Base-by-base conservation (phyloP, 2,888 invertebrate species). In the Emmelina monodactyla region DNA sequence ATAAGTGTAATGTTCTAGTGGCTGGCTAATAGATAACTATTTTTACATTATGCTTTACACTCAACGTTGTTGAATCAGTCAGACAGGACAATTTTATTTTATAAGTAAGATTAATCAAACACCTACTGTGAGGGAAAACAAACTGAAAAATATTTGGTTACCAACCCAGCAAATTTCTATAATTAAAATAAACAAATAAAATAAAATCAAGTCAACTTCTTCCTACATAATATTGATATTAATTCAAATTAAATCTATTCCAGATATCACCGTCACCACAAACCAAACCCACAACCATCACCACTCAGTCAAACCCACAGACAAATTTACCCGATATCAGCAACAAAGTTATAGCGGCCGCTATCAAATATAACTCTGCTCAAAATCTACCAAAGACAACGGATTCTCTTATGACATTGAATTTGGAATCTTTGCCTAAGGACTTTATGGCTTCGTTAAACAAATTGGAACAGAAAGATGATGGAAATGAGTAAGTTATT, bases 391-490 rank as follows among this genome's bases (percentile, higher is more conserved):
- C 37, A 38, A 22, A 16, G 36, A 32, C n/a, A 14, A 15, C 11
- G 11, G 25, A 10, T 16, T 19, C 19, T 15, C 16, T 16, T 9
- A 33, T 32, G 14, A 31, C 9, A 33, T 6, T 9, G n/a, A 10
- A 33, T 3, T 7, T 14, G 3, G 46, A 47, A 16, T 16, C 45
- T 3, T 40, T 16, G 28, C 31, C 31, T 4, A 31, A 35, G 35
- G 25, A 32, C 11, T n/a, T 16, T n/a, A 2, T 16, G 3, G 4
- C 32, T 12, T 16, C 35, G 14, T 22, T 22, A 66, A 61, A 37
- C 43, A 16, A 31, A 29, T 1, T 22, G 31, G 3, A 10, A n/a
- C n/a, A n/a, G n/a, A n/a, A n/a, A n/a, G n/a, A n/a, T 19, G 2
- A 22, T 35, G 9, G 7, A 32, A n/a, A 2, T 19, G 3, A 16